These are phyloP conservation scores for Plemyria rubiginata DNA, from an alignment of 2,888 invertebrate species.

Conservation along the genomic window DNA sequence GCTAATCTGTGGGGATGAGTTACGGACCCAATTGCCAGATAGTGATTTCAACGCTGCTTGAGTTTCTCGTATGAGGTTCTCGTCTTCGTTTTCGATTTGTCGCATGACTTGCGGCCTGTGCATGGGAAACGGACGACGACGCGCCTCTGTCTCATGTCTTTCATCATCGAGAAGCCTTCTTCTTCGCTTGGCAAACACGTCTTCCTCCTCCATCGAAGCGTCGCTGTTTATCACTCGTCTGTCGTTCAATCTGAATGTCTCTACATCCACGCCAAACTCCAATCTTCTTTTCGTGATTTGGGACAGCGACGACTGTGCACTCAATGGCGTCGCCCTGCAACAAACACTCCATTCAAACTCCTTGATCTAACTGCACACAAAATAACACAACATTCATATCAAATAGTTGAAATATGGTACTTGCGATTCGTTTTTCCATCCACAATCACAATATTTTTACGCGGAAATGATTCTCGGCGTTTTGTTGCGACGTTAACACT, in stretches of 20 bases:
- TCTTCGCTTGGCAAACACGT: slow-evolving; percentile 69
- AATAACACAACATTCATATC: slow-evolving; percentile 46
- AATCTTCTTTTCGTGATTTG: slow-evolving; percentile 90
- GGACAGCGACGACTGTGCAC: slow-evolving; percentile 84
- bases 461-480: slow-evolving; percentile 86
- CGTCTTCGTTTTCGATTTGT: slow-evolving; percentile 87
- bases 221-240: slow-evolving; percentile 66
- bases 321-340: slow-evolving; percentile 83
- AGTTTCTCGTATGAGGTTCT: slow-evolving; percentile 93
- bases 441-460: slow-evolving; percentile 85
- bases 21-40: slow-evolving; percentile 93
- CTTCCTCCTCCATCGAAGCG: slow-evolving; percentile 79
- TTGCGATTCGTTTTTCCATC: slow-evolving; percentile 84
- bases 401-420: slow-evolving; percentile 67
- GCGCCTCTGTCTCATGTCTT: slow-evolving; percentile 59
- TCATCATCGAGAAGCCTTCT: slow-evolving; percentile 80
- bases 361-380: slow-evolving; percentile 36
- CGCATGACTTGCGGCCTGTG: slow-evolving; percentile 71
- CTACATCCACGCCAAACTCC: slow-evolving; percentile 85
- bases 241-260: slow-evolving; percentile 72
- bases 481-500: slow-evolving; percentile 79
- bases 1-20: slow-evolving; percentile 87
- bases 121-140: slow-evolving; percentile 59
- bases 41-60: slow-evolving; percentile 94
- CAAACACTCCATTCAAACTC: slow-evolving; percentile 61